A percentile compares a stretch with the other conserved stretches of the same genome.
Evolutionary conservation across 2,797 vertebrate genomes (phyloP).

Genomic region (Xenentodon cancila): DNA sequence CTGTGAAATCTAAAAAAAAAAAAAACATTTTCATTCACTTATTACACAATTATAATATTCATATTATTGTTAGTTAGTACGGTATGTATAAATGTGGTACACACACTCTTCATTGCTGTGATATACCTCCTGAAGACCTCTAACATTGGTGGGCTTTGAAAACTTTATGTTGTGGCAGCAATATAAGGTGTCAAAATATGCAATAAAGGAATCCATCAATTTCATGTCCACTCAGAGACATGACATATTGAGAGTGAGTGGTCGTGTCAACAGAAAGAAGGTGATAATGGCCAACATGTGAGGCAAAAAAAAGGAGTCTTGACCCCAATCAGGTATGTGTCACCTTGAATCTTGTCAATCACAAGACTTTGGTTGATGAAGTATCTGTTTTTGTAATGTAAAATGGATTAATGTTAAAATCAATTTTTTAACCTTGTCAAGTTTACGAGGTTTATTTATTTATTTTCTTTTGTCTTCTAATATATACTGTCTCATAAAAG

Average conservation of each 20-base stretch:
- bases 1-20: constrained; percentile 13
- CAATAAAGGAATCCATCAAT: constrained; percentile 30
- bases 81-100: not conserved
- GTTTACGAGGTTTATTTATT: no score
- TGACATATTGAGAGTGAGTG: constrained; percentile 39
- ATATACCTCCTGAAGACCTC: constrained; percentile 8
- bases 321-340: constrained; percentile 54
- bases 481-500: no score
- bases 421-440: no score
- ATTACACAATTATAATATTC: no score
- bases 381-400: constrained; percentile 1
- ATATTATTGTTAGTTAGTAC: not conserved
- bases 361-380: constrained; percentile 7
- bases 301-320: constrained; percentile 46
- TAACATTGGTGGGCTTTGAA: constrained; percentile 8
- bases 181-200: constrained; percentile 19
- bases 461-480: no score
- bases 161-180: constrained; percentile 2
- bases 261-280: constrained; percentile 42
- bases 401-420: no score
- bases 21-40: not conserved
- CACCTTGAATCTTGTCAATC: constrained; percentile 51
- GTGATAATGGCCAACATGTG: constrained; percentile 63
- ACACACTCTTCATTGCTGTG: not conserved
- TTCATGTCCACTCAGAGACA: constrained; percentile 30